Conservation (phyloP, 1,140 invertebrate genomes). For the Zaprionus africanus region DNA sequence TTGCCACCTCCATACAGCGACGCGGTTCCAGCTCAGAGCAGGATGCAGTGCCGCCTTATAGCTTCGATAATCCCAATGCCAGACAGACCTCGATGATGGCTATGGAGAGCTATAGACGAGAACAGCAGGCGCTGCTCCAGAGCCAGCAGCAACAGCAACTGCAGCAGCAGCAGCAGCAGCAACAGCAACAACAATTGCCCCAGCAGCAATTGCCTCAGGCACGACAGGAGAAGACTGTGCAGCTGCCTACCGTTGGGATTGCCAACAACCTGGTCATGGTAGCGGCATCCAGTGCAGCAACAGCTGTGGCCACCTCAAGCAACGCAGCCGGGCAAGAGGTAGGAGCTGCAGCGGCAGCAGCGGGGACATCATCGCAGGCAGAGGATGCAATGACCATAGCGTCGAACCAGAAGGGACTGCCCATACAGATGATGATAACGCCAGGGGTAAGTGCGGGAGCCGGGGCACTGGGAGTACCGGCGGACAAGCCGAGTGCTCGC, state of each 20-base stretch:
- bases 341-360: constrained; percentile 42
- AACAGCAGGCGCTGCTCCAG: constrained; percentile 69
- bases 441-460: constrained; percentile 80
- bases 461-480: constrained; percentile 17
- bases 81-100: constrained; percentile 83
- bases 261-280: constrained; percentile 68
- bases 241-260: constrained; percentile 33
- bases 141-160: constrained; percentile 46
- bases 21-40: constrained; percentile 77
- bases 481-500: constrained; percentile 47
- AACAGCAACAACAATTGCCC: constrained; percentile 27
- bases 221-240: constrained; percentile 9
- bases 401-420: constrained; percentile 66
- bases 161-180: constrained; percentile 29
- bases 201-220: constrained; percentile 29
- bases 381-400: constrained; percentile 66
- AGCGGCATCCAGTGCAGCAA: constrained; percentile 63
- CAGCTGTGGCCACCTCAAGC: constrained; percentile 61
- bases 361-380: constrained; percentile 14
- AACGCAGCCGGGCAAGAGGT: constrained; percentile 27
- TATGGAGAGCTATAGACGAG: constrained; percentile 79
- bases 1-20: constrained; percentile 56
- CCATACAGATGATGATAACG: constrained; percentile 84
- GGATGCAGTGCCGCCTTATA: constrained; percentile 81
- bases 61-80: constrained; percentile 81